These are phyloP conservation scores for Apodemus agrarius DNA, from an alignment of 2,797 vertebrate genomes.

Conservation along the genomic window DNA sequence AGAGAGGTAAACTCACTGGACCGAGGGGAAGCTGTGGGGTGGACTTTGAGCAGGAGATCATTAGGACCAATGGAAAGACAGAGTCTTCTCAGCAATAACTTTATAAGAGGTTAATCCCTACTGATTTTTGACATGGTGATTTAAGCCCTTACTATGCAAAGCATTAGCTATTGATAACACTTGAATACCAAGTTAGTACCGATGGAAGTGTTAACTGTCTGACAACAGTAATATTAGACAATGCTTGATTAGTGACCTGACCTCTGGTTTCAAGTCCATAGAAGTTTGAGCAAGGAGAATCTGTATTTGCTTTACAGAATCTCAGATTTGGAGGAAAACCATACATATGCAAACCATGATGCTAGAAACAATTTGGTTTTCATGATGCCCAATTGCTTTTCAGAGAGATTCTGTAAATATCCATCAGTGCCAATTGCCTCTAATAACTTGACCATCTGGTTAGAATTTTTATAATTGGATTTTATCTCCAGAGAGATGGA, in stretches of 20 bases:
- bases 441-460: conserved; percentile 67
- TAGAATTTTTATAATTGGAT: conserved; percentile 60
- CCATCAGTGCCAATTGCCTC: conserved; percentile 54
- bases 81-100: not conserved
- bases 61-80: not conserved
- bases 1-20: not conserved
- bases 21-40: accelerated
- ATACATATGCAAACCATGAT: not conserved
- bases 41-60: too few relatives aligned
- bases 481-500: conserved; percentile 53
- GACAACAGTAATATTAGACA: not conserved
- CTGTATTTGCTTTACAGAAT: not conserved
- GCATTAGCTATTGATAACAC: not conserved
- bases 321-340: not conserved
- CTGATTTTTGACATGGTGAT: not conserved
- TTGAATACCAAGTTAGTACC: not conserved
- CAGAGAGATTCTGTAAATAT: conserved; percentile 54
- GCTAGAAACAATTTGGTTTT: conserved; percentile 50
- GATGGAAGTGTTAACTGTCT: not conserved
- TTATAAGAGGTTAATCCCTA: not conserved
- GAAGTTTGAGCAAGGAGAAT: not conserved
- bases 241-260: not conserved
- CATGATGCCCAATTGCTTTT: conserved; percentile 50
- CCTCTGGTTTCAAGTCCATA: conserved; percentile 2
- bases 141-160: not conserved